Base-by-base conservation (phyloP, 2,797 vertebrate genomes). In the Florisuga fusca region DNA sequence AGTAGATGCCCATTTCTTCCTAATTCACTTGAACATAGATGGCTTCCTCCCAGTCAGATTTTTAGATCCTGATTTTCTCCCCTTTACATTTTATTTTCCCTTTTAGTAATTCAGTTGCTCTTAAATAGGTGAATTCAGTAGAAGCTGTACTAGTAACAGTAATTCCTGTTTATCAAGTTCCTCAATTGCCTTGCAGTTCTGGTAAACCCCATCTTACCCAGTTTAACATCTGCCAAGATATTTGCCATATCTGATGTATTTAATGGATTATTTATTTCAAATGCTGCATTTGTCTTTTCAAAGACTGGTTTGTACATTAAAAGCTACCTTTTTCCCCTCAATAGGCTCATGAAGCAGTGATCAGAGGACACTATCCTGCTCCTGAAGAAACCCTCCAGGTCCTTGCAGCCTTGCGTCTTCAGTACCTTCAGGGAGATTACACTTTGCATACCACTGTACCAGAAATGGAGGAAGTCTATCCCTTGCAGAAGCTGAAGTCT, bases 351-450 rank as follows among this genome's bases (percentile, higher is more conserved):
- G 99, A 99, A 96, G 99, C 99, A 0, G 98, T 99, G 22, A 99
- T 99, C 71, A 98, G 98, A 10, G 99, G 99, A 66, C 99, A 99
- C 95, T 99, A 99, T 51, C 99, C 99, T 1, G 99, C 99, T 73
- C 99, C 99, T 0, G 99, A 99, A 94, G 99, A 99, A 96, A 99
- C 98, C 4, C 98, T 99, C 7, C 99, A 99, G 97, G 98, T 99
- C 64, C 98, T 99, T 50, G 99, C 99, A 3, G 99, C 99, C 45
- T 93, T 99, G 91, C 98, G 99, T 21, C 98, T 99, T 15, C 99
- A 99, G 94, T 99, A 99, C 96, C 98, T 99, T 22, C 98, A 98
- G 86, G 98, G 99, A 2, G 99, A 99, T 87, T 97, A 98, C 87
- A 94, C 92, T 23, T 81, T 94, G 33, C 98, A 98, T 53, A 92